phyloP scores from a whole-genome alignment of 2,797 vertebrate genomes.

The Mormyrus proboscirostris region DNA sequence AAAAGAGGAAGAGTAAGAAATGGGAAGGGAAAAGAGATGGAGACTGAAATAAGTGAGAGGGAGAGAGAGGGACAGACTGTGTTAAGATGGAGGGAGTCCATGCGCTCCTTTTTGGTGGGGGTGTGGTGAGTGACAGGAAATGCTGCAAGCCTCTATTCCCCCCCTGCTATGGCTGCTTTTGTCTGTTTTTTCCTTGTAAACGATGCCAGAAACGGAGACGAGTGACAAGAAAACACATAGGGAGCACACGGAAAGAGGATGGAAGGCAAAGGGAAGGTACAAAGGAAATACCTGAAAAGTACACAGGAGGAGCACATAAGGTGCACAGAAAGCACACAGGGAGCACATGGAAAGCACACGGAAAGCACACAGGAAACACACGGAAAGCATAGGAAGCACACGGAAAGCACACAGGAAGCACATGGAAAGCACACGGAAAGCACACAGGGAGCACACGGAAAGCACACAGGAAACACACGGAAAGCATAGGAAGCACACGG shows the following conservation, averaged over 20 bases:
- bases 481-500: not conserved
- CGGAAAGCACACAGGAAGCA: not conserved
- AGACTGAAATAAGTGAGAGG: not conserved
- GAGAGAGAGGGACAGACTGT: not conserved
- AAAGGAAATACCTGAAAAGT: not conserved
- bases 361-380: not conserved
- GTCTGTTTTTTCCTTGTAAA: constrained; percentile 49
- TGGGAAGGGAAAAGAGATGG: not conserved
- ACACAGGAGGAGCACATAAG: not conserved
- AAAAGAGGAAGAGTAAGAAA: not conserved
- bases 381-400: not conserved
- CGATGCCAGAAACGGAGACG: not conserved
- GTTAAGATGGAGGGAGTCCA: constrained; percentile 35
- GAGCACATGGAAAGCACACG: not conserved
- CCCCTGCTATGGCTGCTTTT: constrained; percentile 56
- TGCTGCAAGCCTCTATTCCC: constrained; percentile 42
- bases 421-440: not conserved
- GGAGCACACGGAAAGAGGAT: not conserved
- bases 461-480: not conserved
- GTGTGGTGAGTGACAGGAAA: constrained; percentile 64
- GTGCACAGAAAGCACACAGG: not conserved
- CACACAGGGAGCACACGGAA: not conserved
- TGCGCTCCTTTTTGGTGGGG: constrained; percentile 35
- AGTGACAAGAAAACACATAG: not conserved
- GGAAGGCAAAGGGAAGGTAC: not conserved